Conservation (phyloP, 2,113 vertebrate species). For the Chlorodrepanis virens region DNA sequence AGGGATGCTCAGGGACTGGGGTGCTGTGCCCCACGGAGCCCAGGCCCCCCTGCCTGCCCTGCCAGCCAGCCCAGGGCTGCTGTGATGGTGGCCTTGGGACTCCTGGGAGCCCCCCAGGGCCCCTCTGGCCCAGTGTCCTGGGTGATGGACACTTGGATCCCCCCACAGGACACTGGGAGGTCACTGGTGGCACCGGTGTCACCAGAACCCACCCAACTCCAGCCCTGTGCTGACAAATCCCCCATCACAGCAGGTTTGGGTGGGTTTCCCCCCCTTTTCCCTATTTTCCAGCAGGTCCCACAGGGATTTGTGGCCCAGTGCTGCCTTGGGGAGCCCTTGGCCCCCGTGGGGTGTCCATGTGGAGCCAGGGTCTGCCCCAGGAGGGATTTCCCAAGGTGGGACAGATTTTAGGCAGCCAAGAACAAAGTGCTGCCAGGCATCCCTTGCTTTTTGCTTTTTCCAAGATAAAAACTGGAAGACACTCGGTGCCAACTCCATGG, state of each 20-base stretch:
- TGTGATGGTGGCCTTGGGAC: too few relatives aligned
- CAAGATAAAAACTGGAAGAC: not conserved
- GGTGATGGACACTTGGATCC: not conserved
- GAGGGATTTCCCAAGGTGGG: not conserved
- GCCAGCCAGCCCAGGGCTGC: not conserved
- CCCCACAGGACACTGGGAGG: rapidly evolving
- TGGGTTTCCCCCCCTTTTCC: rapidly evolving
- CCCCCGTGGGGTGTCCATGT: rapidly evolving
- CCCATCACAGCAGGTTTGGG: rapidly evolving
- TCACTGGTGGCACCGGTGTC: not conserved
- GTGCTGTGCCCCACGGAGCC: not conserved
- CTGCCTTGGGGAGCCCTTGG: not conserved
- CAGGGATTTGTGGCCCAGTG: rapidly evolving
- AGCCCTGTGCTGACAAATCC: not conserved
- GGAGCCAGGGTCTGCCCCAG: not conserved
- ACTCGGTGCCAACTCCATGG: rapidly evolving
- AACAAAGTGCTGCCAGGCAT: rapidly evolving
- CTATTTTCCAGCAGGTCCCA: not conserved
- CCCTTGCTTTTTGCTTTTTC: not conserved
- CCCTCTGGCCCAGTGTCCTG: not conserved
- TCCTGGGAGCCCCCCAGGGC: rapidly evolving
- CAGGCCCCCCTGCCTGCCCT: not conserved
- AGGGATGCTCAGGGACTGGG: not conserved
- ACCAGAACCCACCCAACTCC: rapidly evolving
- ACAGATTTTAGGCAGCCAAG: not conserved